Conservation (phyloP, 2,888 invertebrate genomes). For the Neelides folsomi region DNA sequence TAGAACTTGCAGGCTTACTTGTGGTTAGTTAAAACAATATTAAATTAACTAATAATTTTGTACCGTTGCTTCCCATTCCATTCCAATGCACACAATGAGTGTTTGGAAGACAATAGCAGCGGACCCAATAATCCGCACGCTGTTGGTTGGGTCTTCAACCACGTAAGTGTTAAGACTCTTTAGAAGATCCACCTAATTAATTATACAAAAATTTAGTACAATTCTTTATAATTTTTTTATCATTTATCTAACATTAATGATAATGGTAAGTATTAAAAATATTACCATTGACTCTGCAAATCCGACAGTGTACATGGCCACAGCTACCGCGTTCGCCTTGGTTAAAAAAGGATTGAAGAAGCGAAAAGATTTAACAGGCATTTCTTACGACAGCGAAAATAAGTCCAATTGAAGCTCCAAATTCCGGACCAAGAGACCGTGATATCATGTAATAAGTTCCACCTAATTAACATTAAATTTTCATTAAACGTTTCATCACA, state of each 20-base stretch:
- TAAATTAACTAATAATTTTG: too few relatives aligned
- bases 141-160: constrained; percentile 51
- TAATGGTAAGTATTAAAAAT: too few relatives aligned
- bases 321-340: constrained; percentile 39
- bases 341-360: background rate
- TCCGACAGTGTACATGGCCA: constrained; percentile 47
- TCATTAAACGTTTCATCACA: too few relatives aligned
- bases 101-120: constrained; percentile 41
- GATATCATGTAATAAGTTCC: constrained; percentile 99
- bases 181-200: constrained; percentile 45
- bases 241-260: too few relatives aligned
- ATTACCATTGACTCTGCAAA: constrained; percentile 46
- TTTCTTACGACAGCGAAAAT: constrained; percentile 44
- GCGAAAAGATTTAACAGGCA: constrained; percentile 1
- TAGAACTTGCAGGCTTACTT: too few relatives aligned
- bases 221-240: too few relatives aligned
- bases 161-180: constrained; percentile 46
- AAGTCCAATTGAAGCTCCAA: constrained; percentile 53
- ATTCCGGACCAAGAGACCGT: constrained; percentile 89
- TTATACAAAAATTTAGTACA: too few relatives aligned
- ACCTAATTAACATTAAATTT: constrained; percentile 41
- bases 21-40: too few relatives aligned
- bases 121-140: constrained; percentile 41
- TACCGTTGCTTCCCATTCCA: constrained; percentile 47
- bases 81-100: constrained; percentile 44